These are phyloP conservation scores for Brachionus rotundiformis DNA, from an alignment of 1,140 invertebrate genomes.

Conservation along the genomic window DNA sequence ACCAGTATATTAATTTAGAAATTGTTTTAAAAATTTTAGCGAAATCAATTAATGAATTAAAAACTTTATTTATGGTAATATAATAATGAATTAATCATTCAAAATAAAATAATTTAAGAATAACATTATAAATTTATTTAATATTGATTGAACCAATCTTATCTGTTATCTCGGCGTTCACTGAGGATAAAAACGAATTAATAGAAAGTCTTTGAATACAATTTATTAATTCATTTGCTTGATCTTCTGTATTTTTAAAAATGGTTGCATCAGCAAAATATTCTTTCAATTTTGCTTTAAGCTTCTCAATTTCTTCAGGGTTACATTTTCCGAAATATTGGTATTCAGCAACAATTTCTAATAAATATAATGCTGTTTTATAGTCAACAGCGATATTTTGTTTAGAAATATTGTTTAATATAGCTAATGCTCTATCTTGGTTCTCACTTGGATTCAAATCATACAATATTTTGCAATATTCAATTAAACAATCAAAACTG, in stretches of 20 bases:
- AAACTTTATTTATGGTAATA: not conserved
- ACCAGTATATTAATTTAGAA: too few relatives aligned
- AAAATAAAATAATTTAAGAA: constrained; percentile 2
- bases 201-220: not conserved
- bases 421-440: not conserved
- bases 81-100: not conserved
- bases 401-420: not conserved
- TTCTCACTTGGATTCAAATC: constrained; percentile 31
- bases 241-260: not conserved
- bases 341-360: not conserved
- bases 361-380: not conserved
- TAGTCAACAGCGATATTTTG: not conserved
- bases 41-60: too few relatives aligned
- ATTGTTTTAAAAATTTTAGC: too few relatives aligned
- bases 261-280: not conserved
- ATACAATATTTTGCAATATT: constrained; percentile 3
- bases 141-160: not conserved
- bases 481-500: not conserved
- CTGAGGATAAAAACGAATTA: not conserved
- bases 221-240: not conserved
- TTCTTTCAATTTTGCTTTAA: not conserved
- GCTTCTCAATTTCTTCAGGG: not conserved
- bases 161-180: not conserved
- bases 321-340: constrained; percentile 10
- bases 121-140: not conserved